phyloP scores from a whole-genome alignment of 2,888 invertebrate genomes.

The Caenorhabditis parvicauda region DNA sequence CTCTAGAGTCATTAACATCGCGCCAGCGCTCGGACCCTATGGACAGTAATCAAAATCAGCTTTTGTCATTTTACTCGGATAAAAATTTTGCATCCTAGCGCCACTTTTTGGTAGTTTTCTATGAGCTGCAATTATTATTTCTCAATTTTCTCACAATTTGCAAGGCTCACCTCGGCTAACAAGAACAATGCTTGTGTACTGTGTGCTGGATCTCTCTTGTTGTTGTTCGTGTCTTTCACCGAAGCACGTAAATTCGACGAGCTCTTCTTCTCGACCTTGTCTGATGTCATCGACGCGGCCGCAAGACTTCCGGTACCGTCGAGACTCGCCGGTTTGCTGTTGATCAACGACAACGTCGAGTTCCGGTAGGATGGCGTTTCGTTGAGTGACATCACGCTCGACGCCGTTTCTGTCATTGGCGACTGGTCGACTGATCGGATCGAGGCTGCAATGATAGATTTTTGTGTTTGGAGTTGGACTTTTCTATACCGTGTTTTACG shows the following conservation, averaged over 20 bases:
- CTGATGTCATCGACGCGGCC: constrained; percentile 2
- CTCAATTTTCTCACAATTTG: neutral
- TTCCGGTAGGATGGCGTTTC: constrained; percentile 8
- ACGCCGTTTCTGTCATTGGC: constrained; percentile 14
- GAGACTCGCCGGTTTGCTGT: neutral
- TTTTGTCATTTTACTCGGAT: no score
- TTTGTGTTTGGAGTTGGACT: no score
- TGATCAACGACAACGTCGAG: constrained; percentile 23
- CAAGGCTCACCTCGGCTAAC: constrained; percentile 70
- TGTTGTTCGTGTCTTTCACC: constrained; percentile 52
- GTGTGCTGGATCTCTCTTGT: constrained; percentile 65
- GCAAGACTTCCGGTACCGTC: constrained; percentile 11
- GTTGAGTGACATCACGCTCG: constrained; percentile 4
- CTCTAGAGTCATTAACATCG: no score
- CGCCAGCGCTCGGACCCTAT: no score
- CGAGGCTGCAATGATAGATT: constrained; percentile 6
- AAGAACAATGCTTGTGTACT: constrained; percentile 80
- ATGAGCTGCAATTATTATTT: neutral
- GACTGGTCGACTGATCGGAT: constrained; percentile 26
- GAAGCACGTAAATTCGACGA: constrained; percentile 47
- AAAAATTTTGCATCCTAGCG: no score
- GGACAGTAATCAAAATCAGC: no score
- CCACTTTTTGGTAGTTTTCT: no score
- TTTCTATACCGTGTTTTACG: no score
- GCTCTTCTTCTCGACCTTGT: constrained; percentile 41